Conservation (phyloP, 1,140 invertebrate genomes). For the Neodiprion virginianus region DNA sequence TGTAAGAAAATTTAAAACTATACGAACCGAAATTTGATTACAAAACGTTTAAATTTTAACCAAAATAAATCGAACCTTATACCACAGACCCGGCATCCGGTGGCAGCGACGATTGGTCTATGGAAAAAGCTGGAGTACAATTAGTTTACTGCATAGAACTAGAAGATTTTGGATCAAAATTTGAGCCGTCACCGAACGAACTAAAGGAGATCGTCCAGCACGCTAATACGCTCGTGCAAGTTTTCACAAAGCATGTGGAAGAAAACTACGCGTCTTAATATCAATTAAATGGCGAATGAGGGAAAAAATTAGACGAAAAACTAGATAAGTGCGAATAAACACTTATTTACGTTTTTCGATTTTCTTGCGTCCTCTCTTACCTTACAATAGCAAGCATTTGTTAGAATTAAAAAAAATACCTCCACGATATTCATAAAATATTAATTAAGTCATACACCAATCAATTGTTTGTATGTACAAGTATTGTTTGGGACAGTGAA, state of each 20-base stretch:
- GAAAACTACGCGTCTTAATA: not conserved
- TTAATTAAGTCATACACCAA: too few species aligned
- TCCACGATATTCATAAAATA: too few species aligned
- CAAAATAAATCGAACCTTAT: constrained; percentile 15
- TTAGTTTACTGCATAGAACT: constrained; percentile 76
- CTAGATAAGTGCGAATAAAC: too few species aligned
- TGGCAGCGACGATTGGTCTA: constrained; percentile 75
- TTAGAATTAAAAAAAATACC: too few species aligned
- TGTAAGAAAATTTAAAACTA: constrained; percentile 40
- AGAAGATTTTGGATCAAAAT: constrained; percentile 66
- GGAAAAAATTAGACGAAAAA: not conserved
- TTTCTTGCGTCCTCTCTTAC: too few species aligned
- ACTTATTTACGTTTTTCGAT: too few species aligned
- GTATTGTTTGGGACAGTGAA: too few species aligned
- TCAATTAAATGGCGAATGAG: not conserved
- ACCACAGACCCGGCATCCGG: constrained; percentile 66
- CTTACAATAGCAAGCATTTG: too few species aligned
- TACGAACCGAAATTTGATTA: not conserved
- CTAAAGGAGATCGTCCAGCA: constrained; percentile 69
- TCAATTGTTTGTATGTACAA: too few species aligned
- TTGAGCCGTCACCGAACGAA: constrained; percentile 67
- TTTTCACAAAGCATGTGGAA: not conserved
- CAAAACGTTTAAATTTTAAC: not conserved
- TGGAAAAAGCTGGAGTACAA: constrained; percentile 67
- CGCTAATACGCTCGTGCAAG: constrained; percentile 22